Evolutionary conservation across 2,797 vertebrate genomes (phyloP), one percentile per base, ranked within the genome.

Genomic region (Tinamus major): DNA sequence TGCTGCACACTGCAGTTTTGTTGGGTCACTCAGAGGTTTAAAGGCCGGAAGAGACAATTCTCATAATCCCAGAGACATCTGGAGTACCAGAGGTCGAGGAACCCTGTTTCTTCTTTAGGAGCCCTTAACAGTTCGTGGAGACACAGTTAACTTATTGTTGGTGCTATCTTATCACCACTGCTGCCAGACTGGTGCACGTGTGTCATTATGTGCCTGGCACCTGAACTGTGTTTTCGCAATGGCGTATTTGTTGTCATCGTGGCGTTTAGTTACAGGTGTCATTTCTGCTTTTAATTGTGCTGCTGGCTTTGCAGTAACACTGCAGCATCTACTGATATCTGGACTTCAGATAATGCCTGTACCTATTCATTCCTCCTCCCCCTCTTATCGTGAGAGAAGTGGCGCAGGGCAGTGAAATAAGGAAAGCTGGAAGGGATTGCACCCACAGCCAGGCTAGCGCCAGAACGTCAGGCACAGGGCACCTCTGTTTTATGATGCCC

Each of bases 131-230:
- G 64, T 72, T 89, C 59, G 46, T 93, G 88, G 95, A 93, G 93
- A 92, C 88, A 86, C 48, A 90, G 85, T 82, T 91, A 94, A 95
- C 95, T 96, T 95, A 96, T 94, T 91, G 86, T 91, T 85, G 27
- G 64, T 82, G 20, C 58, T 94, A 94, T 95, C 94, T 96, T 96
- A 96, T 94, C 92, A 67, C 27, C 8, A 27, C n/a, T 61, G 27
- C 70, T 82, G 55, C 53, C 74, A 86, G 63, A 67, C 89, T 87
- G 56, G 9, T 81, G 75, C 56, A 58, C 0, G 21, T 93, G 88
- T 93, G 80, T 81, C 81, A 74, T 87, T 91, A 92, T 81, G 61
- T 84, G 48, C 85, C 51, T 12, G 27, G 70, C 78, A 86, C 68
- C 86, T 3, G 3, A 84, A 86, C 82, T 33, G 63, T 88, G 33